Percentiles rank a stretch among this genome's conserved stretches.
These are phyloP conservation scores for Rallus limicola DNA, from an alignment of 2,113 vertebrate species.

Conservation along the genomic window DNA sequence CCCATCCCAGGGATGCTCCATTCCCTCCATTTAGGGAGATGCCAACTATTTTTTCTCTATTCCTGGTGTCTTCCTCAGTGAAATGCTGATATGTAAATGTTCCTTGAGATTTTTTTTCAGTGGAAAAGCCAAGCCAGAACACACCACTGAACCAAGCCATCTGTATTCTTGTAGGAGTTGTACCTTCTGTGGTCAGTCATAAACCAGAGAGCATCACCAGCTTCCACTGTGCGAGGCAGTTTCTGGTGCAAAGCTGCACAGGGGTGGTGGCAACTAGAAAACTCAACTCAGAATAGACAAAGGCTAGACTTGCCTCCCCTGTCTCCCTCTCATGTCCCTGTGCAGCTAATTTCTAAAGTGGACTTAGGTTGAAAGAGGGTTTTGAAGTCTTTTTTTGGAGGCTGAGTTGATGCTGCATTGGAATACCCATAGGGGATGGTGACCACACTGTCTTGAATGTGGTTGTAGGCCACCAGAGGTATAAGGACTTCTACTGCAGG, in stretches of 20 bases:
- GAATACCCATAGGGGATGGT: neutral
- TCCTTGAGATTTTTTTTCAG: neutral
- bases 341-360: neutral
- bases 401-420: neutral
- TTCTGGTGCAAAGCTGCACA: neutral
- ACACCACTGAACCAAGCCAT: rapidly evolving
- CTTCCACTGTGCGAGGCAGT: neutral
- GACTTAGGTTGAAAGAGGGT: neutral
- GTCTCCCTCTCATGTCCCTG: neutral
- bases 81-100: neutral
- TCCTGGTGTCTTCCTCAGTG: neutral
- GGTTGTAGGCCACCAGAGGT: too few species aligned
- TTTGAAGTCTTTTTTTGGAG: neutral
- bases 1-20: neutral
- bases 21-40: neutral
- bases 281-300: neutral
- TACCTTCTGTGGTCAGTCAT: too few species aligned
- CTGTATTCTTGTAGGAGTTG: neutral
- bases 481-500: neutral
- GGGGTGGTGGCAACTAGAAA: neutral
- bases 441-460: rapidly evolving
- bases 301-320: neutral
- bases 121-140: neutral
- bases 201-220: neutral
- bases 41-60: neutral